These are phyloP conservation scores for Drosophila guanche DNA, from an alignment of 1,140 invertebrate genomes.

Conservation along the genomic window DNA sequence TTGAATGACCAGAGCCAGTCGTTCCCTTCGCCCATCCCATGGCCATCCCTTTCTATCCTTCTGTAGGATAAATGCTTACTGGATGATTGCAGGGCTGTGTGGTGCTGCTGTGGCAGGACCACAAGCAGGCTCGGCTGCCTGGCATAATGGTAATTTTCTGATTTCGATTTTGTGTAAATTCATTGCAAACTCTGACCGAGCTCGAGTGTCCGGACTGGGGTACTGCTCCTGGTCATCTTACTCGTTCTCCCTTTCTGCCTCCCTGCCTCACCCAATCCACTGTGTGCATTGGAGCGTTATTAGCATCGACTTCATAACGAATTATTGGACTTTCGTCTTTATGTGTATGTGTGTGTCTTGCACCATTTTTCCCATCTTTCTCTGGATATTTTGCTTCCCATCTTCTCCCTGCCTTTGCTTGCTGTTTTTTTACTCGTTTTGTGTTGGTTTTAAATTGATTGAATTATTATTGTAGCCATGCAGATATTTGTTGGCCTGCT, in stretches of 20 bases:
- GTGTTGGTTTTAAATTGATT: conserved; percentile 79
- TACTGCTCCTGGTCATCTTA: conserved; percentile 10
- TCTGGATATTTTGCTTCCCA: neutral
- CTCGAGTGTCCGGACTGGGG: no score
- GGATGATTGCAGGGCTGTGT: conserved; percentile 1
- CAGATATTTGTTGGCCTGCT: conserved; percentile 20
- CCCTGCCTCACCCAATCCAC: conserved; percentile 33
- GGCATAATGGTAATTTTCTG: conserved; percentile 80
- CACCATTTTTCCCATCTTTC: conserved; percentile 4
- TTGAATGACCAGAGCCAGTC: conserved; percentile 47
- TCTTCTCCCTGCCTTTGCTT: conserved; percentile 22
- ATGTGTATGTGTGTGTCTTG: conserved; percentile 10
- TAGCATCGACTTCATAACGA: conserved; percentile 80
- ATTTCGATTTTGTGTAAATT: conserved; percentile 82
- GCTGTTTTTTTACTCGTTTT: conserved; percentile 44
- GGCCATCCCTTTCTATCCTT: conserved; percentile 29
- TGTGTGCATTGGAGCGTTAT: conserved; percentile 77
- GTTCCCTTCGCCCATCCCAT: conserved; percentile 2
- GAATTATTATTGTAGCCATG: conserved; percentile 65
- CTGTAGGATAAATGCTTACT: conserved; percentile 7
- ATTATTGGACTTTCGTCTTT: conserved; percentile 72
- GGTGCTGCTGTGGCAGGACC: neutral
- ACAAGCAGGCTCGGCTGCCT: conserved; percentile 54
- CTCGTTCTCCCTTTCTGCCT: neutral
- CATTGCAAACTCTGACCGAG: conserved; percentile 61